Conservation (phyloP, 2,888 invertebrate species). For the Alcis repandata region DNA sequence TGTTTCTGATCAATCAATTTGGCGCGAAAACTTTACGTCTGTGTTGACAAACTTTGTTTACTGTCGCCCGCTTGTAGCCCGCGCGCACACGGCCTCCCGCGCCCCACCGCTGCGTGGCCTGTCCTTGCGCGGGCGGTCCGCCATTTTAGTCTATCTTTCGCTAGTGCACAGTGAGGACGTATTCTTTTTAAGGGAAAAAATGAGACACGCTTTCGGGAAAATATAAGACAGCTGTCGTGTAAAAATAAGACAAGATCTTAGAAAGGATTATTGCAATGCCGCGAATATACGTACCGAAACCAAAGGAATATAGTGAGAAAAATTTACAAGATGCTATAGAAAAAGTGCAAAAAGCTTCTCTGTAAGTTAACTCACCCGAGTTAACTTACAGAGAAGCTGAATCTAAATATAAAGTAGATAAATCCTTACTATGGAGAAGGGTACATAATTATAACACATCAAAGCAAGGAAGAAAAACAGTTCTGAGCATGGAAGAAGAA, state of each 20-base stretch:
- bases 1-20: background rate
- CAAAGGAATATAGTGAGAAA: background rate
- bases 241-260: constrained; percentile 5
- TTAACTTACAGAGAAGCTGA: constrained; percentile 4
- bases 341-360: constrained; percentile 3
- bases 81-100: background rate
- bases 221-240: constrained; percentile 7
- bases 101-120: too few species aligned
- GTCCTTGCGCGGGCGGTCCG: too few species aligned
- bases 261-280: background rate
- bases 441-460: constrained; percentile 23
- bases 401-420: constrained; percentile 5
- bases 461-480: constrained; percentile 29
- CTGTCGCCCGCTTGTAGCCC: background rate
- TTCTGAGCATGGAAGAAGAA: constrained; percentile 24
- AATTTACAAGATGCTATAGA: background rate
- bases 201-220: constrained; percentile 6
- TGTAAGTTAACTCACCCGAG: too few species aligned
- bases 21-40: constrained; percentile 6
- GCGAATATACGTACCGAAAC: constrained; percentile 5
- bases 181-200: constrained; percentile 2
- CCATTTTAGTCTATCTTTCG: constrained; percentile 6
- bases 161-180: constrained; percentile 8
- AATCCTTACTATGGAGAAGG: constrained; percentile 24
- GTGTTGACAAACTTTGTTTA: constrained; percentile 1